Percentiles rank a stretch among this genome's conserved stretches.
Conservation (phyloP, 2,888 invertebrate genomes). For the Thera britannica region DNA sequence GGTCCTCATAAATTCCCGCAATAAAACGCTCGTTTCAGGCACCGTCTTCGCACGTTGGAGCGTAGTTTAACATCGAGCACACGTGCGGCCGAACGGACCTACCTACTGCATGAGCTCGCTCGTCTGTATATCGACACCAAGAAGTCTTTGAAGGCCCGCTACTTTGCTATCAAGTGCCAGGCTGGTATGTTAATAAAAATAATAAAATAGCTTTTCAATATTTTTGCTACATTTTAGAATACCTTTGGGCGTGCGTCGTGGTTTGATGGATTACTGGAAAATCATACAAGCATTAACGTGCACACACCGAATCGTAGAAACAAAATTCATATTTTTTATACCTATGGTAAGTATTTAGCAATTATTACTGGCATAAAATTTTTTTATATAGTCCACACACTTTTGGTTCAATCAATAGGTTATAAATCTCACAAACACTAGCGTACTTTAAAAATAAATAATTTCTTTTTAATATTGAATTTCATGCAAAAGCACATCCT, state of each 20-base stretch:
- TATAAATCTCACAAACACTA: too few relatives aligned
- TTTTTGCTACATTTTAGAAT: too few relatives aligned
- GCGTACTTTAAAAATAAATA: too few relatives aligned
- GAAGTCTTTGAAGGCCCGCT: conserved; percentile 65
- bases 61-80: conserved; percentile 60
- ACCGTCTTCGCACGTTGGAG: conserved; percentile 65
- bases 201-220: neutral
- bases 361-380: too few relatives aligned
- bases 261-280: too few relatives aligned
- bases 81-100: conserved; percentile 68
- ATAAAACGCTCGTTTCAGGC: conserved; percentile 49
- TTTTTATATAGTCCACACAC: too few relatives aligned
- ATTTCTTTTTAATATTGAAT: too few relatives aligned
- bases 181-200: conserved; percentile 51
- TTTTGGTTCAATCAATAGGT: too few relatives aligned
- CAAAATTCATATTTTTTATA: neutral
- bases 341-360: neutral
- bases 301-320: too few relatives aligned
- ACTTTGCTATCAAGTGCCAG: conserved; percentile 71
- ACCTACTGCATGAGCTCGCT: conserved; percentile 72
- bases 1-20: conserved; percentile 13
- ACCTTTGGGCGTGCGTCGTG: too few relatives aligned
- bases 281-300: too few relatives aligned
- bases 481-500: too few relatives aligned
- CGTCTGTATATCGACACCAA: conserved; percentile 69